phyloP scores from a whole-genome alignment of 2,113 vertebrate species.

The Glaucomys volans region DNA sequence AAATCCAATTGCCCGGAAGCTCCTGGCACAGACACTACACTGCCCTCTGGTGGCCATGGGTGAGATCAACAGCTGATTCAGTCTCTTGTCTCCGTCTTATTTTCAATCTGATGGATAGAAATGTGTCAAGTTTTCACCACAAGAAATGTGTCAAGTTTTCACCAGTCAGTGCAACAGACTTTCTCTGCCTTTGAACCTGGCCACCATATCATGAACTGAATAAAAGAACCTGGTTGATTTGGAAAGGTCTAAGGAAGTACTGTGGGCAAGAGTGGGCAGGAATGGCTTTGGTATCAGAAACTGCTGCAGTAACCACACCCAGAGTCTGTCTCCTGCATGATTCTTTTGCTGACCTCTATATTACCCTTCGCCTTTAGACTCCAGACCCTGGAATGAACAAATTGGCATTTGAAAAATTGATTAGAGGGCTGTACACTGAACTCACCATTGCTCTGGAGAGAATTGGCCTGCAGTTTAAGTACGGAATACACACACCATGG shows the following conservation, averaged over 20 bases:
- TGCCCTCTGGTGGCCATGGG: background rate
- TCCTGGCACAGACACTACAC: background rate
- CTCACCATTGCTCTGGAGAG: background rate
- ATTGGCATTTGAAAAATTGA: background rate
- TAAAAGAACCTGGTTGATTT: background rate
- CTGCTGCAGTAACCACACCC: too few relatives aligned
- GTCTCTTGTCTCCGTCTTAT: background rate
- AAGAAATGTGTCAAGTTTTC: too few relatives aligned
- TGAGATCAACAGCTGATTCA: background rate
- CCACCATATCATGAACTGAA: background rate
- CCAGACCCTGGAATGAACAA: background rate
- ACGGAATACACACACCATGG: too few relatives aligned
- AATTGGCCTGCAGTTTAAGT: background rate
- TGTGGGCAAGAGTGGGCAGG: background rate
- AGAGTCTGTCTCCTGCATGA: background rate
- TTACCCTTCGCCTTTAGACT: background rate
- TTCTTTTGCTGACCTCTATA: background rate
- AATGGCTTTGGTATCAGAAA: background rate
- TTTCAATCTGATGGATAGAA: background rate
- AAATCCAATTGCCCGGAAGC: background rate
- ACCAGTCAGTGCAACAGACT: too few relatives aligned
- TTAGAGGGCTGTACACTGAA: background rate
- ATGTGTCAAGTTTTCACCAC: too few relatives aligned
- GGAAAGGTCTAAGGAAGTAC: too few relatives aligned
- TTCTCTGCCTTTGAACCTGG: background rate